Base-by-base conservation (phyloP, 2,888 invertebrate species). In the Standfussiana lucernea region DNA sequence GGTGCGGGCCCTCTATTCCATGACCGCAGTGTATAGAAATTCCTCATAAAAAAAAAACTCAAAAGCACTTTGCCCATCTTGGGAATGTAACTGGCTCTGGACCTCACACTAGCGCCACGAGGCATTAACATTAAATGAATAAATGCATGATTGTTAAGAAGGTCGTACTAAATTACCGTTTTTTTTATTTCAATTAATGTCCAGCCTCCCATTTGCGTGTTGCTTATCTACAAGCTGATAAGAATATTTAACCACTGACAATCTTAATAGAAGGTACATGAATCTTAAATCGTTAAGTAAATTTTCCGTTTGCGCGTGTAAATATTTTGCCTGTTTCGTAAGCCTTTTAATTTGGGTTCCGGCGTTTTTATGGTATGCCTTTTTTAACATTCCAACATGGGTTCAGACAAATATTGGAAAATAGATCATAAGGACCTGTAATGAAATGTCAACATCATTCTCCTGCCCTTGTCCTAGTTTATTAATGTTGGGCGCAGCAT, bases 221-320 rank as follows among this genome's bases (percentile, higher is more conserved):
- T 61, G 13, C 72, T 76, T 85, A 85, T 86, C 86, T 83, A n/a
- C 65, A 66, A 61, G 62, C 79, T 68, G 83, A 80, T 86, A 86
- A 83, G 68, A 72, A 64, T 80, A 78, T 71, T 77, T 67, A 85
- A 75, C 68, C 62, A 79, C 45, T 77, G 72, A 77, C 77, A 80
- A 83, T 83, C 70, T 77, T 61, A 69, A 42, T 83, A 56, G 62
- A 65, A 69, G 40, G 67, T 77, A 77, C 35, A 68, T 64, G 73
- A 80, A 71, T 64, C 65, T 67, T 53, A 62, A 82, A 77, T 85
- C 86, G 35, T 75, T 75, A 75, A 37, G 79, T 75, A 82, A 82
- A 85, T 76, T 79, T 85, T 69, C 73, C 69, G 71, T 50, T 80
- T 75, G 62, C n/a, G 28, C 42, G 50, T 68, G 45, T 73, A 86